Percentiles rank a stretch among this genome's conserved stretches.
Evolutionary conservation across 1,140 invertebrate species (phyloP).

Genomic region (Formica exsecta): DNA sequence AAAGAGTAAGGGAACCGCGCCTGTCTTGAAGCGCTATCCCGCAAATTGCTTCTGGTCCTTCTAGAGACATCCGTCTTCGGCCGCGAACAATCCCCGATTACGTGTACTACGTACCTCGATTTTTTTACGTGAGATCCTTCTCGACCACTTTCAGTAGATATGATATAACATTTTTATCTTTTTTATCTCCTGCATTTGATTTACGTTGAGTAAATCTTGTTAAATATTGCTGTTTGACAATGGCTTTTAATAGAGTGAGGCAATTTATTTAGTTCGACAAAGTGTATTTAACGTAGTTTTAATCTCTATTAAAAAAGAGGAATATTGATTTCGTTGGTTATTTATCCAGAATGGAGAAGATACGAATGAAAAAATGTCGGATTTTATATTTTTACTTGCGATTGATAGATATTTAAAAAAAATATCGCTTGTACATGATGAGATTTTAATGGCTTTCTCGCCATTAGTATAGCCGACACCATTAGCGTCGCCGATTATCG

Average conservation of each 20-base stretch:
- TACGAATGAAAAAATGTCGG: background rate
- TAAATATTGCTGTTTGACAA: background rate
- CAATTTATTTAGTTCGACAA: background rate
- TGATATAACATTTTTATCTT: conserved; percentile 21
- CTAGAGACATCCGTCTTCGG: conserved; percentile 46
- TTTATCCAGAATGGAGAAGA: background rate
- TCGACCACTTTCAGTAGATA: conserved; percentile 18
- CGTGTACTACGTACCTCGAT: conserved; percentile 3
- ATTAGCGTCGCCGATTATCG: conserved; percentile 54
- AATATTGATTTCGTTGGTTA: background rate
- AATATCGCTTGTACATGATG: conserved; percentile 66
- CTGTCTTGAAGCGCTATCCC: conserved; percentile 53
- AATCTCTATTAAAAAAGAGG: background rate
- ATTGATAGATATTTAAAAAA: conserved; percentile 48
- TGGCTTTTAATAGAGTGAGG: background rate
- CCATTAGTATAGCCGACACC: background rate
- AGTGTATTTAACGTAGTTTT: background rate
- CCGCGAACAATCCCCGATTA: conserved; percentile 65
- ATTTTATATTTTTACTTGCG: conserved; percentile 30
- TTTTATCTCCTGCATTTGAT: conserved; percentile 17
- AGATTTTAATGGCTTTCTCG: conserved; percentile 66
- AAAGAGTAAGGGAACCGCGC: conserved; percentile 22
- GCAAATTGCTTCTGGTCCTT: conserved; percentile 71
- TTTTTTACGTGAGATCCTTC: conserved; percentile 13
- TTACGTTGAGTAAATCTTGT: background rate